Base-by-base conservation (phyloP, 2,888 invertebrate genomes). In the Hypena proboscidalis region DNA sequence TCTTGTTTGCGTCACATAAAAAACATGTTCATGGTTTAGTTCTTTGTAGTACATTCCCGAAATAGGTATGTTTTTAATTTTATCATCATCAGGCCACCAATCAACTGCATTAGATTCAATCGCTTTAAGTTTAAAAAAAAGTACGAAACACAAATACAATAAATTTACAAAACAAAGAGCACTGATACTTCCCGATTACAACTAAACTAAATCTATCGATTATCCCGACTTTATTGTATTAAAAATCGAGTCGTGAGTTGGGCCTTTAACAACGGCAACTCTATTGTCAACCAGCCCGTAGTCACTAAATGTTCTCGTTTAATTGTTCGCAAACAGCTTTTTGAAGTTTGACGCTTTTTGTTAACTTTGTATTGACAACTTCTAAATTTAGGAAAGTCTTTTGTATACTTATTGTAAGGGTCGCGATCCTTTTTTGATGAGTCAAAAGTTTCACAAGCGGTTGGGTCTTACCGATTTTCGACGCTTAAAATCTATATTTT, bases 301-400 rank as follows among this genome's bases (percentile, higher is more conserved):
- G 32, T 15, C 17, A 23, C 33, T 41, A 22, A 41, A 34, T 21
- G 14, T 23, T 14, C 22, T 17, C 40, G 22, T 34, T 35, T 41
- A 41, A 30, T 34, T 35, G 29, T 41, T 30, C 17, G 9, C 21
- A 22, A 41, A 29, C 22, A 13, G 21, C 40, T 33, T 41, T 31
- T 34, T 33, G 34, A 41, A 21, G 22, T 32, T 27, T 14, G 6
- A 19, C 11, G 22, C 13, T 22, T 29, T 35, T 34, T 40, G 26
- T 41, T 33, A 21, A 33, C 21, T 40, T 33, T 22, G 21, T 33
- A 40, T 40, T 11, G 27, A 33, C 17, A 33, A 33, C 17, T 40
- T 40, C 27, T 27, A 14, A 32, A 40, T 40, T 40, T 25, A 14
- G 6, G 8, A n/a, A 26, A 10, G 8, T 4, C 21, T 19, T n/a